A percentile compares a stretch with the other conserved stretches of the same genome.
phyloP scores from a whole-genome alignment of 2,797 vertebrate species.

The Notolabrus celidotus region DNA sequence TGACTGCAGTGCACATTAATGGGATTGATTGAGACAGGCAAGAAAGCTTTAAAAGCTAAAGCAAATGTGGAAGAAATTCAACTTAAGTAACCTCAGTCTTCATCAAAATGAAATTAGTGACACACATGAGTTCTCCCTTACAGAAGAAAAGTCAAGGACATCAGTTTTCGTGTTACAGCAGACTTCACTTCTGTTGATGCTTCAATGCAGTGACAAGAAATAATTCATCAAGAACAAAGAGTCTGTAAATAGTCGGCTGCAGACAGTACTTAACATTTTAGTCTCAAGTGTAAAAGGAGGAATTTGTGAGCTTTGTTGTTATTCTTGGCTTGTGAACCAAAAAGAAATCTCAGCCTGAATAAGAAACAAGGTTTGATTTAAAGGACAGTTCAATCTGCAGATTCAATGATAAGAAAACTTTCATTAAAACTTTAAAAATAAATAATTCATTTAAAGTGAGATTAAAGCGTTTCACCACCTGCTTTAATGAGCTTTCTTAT shows the following conservation, averaged over 20 bases:
- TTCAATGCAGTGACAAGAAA: constrained; percentile 1
- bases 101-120: background rate
- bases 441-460: background rate
- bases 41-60: background rate
- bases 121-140: background rate
- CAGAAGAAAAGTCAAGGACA: background rate
- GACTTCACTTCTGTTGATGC: background rate
- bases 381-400: constrained; percentile 13
- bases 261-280: background rate
- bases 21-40: background rate
- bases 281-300: background rate
- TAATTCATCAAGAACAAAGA: constrained; percentile 14
- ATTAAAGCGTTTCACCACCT: background rate
- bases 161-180: background rate
- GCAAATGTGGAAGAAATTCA: background rate
- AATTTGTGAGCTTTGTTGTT: constrained; percentile 7
- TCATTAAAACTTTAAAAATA: constrained; percentile 7
- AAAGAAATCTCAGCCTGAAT: background rate
- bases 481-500: background rate
- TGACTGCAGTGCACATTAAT: constrained; percentile 1
- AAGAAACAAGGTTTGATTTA: constrained; percentile 16
- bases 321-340: constrained; percentile 10
- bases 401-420: constrained; percentile 18
- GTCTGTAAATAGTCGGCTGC: background rate
- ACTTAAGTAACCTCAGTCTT: background rate